Conservation (phyloP, 92 coral and sea anemone species). For the Metridium senile region DNA sequence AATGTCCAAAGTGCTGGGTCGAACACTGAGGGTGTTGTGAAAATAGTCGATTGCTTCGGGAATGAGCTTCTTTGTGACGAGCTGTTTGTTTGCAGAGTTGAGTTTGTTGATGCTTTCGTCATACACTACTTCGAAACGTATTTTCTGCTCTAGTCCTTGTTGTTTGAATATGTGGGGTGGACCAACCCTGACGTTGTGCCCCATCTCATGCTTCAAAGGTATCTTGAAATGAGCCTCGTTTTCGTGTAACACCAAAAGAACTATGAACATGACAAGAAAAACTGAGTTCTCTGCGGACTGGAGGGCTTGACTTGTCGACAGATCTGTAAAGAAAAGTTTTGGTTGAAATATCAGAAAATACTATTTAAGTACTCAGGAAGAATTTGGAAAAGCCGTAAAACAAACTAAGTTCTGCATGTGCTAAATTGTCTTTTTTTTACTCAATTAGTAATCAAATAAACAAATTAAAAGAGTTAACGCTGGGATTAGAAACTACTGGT, state of each 20-base stretch:
- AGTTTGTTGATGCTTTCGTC: conserved; percentile 77
- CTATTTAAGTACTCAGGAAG: too few relatives aligned
- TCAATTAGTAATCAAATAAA: too few relatives aligned
- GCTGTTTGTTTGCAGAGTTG: conserved; percentile 40
- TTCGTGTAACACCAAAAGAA: conserved; percentile 17
- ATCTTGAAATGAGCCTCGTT: conserved; percentile 62
- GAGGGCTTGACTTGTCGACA: not conserved
- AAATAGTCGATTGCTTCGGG: conserved; percentile 92
- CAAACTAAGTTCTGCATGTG: too few relatives aligned
- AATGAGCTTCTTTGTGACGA: conserved; percentile 76
- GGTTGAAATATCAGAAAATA: not conserved
- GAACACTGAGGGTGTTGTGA: conserved; percentile 81
- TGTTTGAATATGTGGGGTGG: conserved; percentile 57
- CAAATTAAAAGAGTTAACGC: too few relatives aligned
- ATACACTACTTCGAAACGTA: conserved; percentile 93
- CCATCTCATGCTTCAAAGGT: conserved; percentile 89
- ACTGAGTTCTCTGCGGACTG: not conserved
- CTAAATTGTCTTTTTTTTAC: too few relatives aligned
- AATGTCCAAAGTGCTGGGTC: conserved; percentile 66
- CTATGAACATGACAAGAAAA: conserved; percentile 5
- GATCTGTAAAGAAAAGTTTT: not conserved
- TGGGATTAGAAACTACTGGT: too few relatives aligned
- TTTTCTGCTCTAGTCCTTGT: conserved; percentile 71
- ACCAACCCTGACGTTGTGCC: conserved; percentile 85
- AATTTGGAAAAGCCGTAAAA: too few relatives aligned